Conservation (phyloP, 2,797 vertebrate genomes). For the Acanthurus lineatus region DNA sequence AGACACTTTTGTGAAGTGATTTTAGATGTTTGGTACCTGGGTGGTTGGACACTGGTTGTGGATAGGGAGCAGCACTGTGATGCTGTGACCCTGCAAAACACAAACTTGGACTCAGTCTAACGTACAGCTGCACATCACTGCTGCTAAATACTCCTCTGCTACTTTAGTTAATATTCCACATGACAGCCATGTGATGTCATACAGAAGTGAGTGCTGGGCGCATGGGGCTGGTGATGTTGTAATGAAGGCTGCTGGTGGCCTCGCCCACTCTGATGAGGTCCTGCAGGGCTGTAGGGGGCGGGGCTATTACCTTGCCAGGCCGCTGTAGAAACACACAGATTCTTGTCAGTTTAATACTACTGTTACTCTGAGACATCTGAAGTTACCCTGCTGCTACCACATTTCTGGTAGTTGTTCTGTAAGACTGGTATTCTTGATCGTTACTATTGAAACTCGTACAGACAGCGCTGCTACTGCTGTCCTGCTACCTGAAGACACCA, state of each 20-base stretch:
- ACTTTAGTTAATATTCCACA: not conserved
- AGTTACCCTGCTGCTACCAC: not conserved
- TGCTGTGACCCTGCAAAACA: constrained; percentile 75
- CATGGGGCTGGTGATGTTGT: constrained; percentile 80
- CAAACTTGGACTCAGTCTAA: not conserved
- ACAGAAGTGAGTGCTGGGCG: too few relatives aligned
- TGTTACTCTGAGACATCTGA: too few relatives aligned
- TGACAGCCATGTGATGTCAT: constrained; percentile 33
- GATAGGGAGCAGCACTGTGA: constrained; percentile 67
- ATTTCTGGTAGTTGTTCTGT: too few relatives aligned
- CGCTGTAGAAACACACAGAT: constrained; percentile 55
- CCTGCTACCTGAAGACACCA: too few relatives aligned
- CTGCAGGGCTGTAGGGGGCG: constrained; percentile 61
- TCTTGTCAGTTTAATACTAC: not conserved
- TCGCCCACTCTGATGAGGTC: constrained; percentile 72
- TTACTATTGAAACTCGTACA: too few relatives aligned
- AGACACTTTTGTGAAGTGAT: not conserved
- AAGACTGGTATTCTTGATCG: too few relatives aligned
- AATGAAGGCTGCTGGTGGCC: constrained; percentile 70
- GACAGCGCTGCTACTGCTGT: too few relatives aligned
- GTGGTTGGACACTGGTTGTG: constrained; percentile 73
- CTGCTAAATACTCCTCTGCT: not conserved
- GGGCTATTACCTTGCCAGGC: constrained; percentile 71
- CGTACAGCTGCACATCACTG: not conserved
- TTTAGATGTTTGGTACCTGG: constrained; percentile 57